Evolutionary conservation across 2,113 vertebrate genomes (phyloP).

Genomic region (Thalassoma bifasciatum): DNA sequence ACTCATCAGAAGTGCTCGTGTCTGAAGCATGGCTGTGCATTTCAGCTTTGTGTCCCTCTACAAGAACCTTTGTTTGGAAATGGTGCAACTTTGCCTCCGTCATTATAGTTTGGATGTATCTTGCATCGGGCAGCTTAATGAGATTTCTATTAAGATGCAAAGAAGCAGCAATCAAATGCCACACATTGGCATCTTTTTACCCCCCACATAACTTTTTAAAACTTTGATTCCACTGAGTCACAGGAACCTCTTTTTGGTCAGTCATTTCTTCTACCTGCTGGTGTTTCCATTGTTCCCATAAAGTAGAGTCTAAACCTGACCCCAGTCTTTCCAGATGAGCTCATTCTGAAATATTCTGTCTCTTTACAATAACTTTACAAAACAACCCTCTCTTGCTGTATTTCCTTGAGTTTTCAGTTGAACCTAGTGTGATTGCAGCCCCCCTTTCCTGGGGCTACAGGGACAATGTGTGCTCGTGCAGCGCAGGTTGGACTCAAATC

Average conservation of each 20-base stretch:
- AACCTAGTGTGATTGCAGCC: neutral
- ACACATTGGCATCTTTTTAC: constrained; percentile 9
- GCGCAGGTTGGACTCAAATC: constrained; percentile 38
- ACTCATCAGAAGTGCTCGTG: constrained; percentile 37
- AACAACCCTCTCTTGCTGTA: neutral
- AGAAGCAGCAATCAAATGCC: constrained; percentile 5
- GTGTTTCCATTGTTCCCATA: neutral
- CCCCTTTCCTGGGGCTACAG: constrained; percentile 6
- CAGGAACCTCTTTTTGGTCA: neutral
- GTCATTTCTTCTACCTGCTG: neutral
- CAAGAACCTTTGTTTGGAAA: constrained; percentile 33
- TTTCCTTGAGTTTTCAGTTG: neutral
- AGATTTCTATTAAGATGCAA: neutral
- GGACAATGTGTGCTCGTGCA: constrained; percentile 38
- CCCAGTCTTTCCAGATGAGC: neutral
- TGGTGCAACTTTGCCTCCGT: neutral
- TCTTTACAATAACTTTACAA: neutral
- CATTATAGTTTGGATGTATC: neutral
- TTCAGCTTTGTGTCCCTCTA: neutral
- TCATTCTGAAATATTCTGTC: neutral
- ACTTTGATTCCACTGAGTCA: neutral
- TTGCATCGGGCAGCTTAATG: neutral
- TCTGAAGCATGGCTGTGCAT: constrained; percentile 12
- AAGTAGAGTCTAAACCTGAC: neutral
- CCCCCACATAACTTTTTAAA: neutral